A percentile compares a stretch with the other conserved stretches of the same genome.
Conservation (phyloP, 2,113 vertebrate species). For the Recurvirostra avosetta region DNA sequence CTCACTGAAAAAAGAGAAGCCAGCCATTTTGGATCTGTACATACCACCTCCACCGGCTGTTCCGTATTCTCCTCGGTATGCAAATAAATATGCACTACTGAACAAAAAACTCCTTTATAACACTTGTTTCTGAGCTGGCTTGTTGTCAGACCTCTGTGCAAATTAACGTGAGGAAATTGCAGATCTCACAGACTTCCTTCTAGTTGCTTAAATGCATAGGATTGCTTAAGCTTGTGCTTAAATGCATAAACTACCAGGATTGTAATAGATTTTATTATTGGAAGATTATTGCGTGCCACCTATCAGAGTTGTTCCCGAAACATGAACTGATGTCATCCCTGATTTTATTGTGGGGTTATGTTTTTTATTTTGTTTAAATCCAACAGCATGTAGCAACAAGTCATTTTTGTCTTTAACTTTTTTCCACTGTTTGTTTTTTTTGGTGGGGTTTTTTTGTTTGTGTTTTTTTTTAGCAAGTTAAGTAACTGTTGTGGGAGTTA, state of each 20-base stretch:
- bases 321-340: accelerated
- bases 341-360: not conserved
- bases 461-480: not conserved
- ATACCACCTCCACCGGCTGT: slow-evolving; percentile 88
- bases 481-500: not conserved
- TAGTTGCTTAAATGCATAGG: not conserved
- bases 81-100: not conserved
- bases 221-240: not conserved
- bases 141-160: not conserved
- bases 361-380: not conserved
- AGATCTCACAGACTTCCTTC: not conserved
- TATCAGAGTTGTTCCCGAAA: not conserved
- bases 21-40: slow-evolving; percentile 86
- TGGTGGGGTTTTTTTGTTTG: not conserved
- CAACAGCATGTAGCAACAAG: not conserved
- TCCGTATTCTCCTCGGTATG: slow-evolving; percentile 87
- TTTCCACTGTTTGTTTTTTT: not conserved
- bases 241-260: not conserved
- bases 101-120: not conserved
- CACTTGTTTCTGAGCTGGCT: not conserved
- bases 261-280: not conserved
- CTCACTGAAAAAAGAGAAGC: slow-evolving; percentile 81
- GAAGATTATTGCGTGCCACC: not conserved
- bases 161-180: not conserved
- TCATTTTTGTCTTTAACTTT: not conserved